A percentile compares a stretch with the other conserved stretches of the same genome.
phyloP scores from a whole-genome alignment of 2,888 invertebrate genomes.

The Eudasyphora cyanicolor region DNA sequence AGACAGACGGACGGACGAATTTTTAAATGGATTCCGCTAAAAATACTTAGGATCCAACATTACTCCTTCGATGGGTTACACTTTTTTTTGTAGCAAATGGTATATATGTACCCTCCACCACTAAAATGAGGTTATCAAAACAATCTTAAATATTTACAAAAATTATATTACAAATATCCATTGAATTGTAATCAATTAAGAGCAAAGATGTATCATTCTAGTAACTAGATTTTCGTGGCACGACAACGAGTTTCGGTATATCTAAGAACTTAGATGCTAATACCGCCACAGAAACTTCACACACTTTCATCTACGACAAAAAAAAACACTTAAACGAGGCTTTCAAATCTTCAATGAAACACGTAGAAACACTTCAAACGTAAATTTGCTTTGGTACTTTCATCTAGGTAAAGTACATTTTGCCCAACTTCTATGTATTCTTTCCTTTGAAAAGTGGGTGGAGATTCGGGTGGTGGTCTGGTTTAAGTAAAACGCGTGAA shows the following conservation, averaged over 20 bases:
- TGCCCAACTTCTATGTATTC: too few species aligned
- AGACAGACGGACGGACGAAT: too few species aligned
- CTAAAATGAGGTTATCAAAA: too few species aligned
- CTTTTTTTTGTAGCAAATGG: too few species aligned
- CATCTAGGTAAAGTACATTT: not conserved
- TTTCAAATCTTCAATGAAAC: constrained; percentile 12
- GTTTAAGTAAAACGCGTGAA: constrained; percentile 48
- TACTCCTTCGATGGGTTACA: too few species aligned
- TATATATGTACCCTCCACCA: too few species aligned
- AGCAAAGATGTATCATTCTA: too few species aligned
- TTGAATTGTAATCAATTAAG: not conserved
- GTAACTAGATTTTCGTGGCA: not conserved
- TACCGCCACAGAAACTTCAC: not conserved
- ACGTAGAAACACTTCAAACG: constrained; percentile 35
- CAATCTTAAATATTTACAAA: too few species aligned
- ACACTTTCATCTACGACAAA: not conserved
- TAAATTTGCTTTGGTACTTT: not conserved
- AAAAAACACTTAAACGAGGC: not conserved
- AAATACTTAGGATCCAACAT: too few species aligned
- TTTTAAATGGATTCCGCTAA: too few species aligned
- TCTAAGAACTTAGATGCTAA: not conserved
- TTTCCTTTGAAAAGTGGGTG: constrained; percentile 8
- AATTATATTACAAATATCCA: not conserved
- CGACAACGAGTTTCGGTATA: not conserved
- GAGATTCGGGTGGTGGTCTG: constrained; percentile 21